Evolutionary conservation across 2,888 invertebrate genomes (phyloP), one percentile per base, ranked within the genome.

Genomic region (Liopterus haemorrhoidalis): DNA sequence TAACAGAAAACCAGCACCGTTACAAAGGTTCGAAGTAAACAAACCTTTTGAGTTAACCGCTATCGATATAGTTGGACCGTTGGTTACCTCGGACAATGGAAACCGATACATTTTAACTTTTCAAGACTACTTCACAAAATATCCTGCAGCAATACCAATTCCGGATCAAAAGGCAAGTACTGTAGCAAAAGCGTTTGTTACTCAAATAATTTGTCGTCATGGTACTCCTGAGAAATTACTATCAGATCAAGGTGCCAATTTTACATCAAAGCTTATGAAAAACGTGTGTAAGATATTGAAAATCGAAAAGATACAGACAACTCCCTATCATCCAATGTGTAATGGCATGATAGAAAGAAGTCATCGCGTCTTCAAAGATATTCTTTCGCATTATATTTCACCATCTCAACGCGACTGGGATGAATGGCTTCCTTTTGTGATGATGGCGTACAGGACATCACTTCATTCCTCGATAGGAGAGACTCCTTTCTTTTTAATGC

Each of bases 31-130:
- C 4, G 19, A 46, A 3, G 41, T 48, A 3, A 30, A 19, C 4
- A 25, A 8, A 11, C 50, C 56, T 1, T 51, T 52, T 21, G 48
- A 54, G 35, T 18, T 49, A 22, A 41, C 51, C 1, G 45, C 49
- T 5, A 28, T 55, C 18, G 54, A 58, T 30, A 42, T 57, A 9
- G 54, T 57, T 16, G 56, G 56, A 3, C 57, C 56, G 5, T 31
- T 57, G 18, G 22, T 43, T 8, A 33, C 20, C 5, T 49, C 55
- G 8, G 3, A 16, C 2, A 14, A 16, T 1, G 54, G 53, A n/a
- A 50, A 54, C 37, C 41, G 41, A 20, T 57, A 53, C 20, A 48
- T 57, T 11, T 39, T 57, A 8, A 56, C 56, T 4, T 48, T 49
- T 11, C 47, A 49, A 20, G 54, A 57, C 35, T 46, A 49, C 35